Base-by-base conservation (phyloP, 1,140 invertebrate species). In the Bombus haemorrhoidalis region DNA sequence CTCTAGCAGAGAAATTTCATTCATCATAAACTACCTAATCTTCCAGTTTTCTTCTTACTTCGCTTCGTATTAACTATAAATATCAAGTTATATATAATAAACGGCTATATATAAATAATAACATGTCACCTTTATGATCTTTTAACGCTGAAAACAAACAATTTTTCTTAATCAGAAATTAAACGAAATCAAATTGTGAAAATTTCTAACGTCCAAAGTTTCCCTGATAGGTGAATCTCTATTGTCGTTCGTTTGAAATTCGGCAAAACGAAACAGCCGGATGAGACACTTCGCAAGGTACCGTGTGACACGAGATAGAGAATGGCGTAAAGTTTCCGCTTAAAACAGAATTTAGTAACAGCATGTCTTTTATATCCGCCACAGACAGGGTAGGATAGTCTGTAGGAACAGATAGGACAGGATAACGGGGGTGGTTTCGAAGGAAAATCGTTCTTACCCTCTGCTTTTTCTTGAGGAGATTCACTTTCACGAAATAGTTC, bases 291-390 rank as follows among this genome's bases (percentile, higher is more conserved):
- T 90, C 78, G 77, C 80, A 69, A 66, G 73, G 66, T n/a, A 41
- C 72, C 64, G 71, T 43, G 68, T 72, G 86, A 87, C 81, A 78
- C 77, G 25, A 77, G 66, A 22, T 78, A 62, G 68, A 62, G 80
- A 75, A 68, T 68, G 62, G 64, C 88, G 88, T 86, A 88, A 90
- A 90, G 86, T 90, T 90, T 78, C 76, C 90, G 80, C 86, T 90
- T 90, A 90, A 90, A 90, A 90, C 89, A 90, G 89, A 90, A 90
- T 90, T 90, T 90, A 86, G 89, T 68, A 86, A 86, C 88, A 79
- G 86, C 80, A 76, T 85, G 75, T 84, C 89, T 81, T 85, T 86
- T 75, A 90, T 90, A 90, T 88, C 82, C 77, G 75, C 57, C 81
- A n/a, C 68, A 83, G 75, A 88, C 89, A 57, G 81, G 86, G 72